Base-by-base conservation (phyloP, 2,888 invertebrate species). In the Aethes cnicana region DNA sequence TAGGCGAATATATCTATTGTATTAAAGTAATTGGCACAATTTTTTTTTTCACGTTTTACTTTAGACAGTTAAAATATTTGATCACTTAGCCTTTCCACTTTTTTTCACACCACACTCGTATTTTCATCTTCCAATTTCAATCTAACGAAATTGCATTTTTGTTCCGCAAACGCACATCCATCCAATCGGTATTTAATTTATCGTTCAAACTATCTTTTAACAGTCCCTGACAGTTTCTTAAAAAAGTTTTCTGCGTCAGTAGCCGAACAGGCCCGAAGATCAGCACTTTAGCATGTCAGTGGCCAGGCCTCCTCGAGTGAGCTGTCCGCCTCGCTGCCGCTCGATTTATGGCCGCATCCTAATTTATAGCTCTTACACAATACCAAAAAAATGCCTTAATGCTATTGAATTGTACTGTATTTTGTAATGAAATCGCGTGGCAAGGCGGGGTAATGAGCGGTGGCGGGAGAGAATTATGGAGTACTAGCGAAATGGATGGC, bases 271-370 rank as follows among this genome's bases (percentile, higher is more conserved):
- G 43, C 21, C 18, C 11, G 8, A 21, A 23, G 17, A 32, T 30
- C 43, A 50, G 43, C 50, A 50, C n/a, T 44, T 50, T 39, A 16
- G 39, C 39, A 47, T 54, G 61, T 47, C 48, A 53, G 57, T 66
- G 42, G 62, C 63, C 59, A 63, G 63, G 63, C 54, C 63, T 63
- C 47, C 61, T 28, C 47, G 53, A 52, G 43, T 57, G 48, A 53
- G 58, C 66, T 69, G 74, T 71, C 70, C 70, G 72, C 74, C 63
- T 69, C 56, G 69, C 62, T 68, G 64, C 64, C 62, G 70, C 68
- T 63, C 66, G 74, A 84, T 85, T 84, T 84, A 84, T 81, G 66
- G 77, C 76, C 68, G 63, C 63, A 55, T 76, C 68, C 72, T 79
- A 77, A 84, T 84, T 83, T 84, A 84, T 81, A 61, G 75, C 67